Evolutionary conservation across 1,140 invertebrate species (phyloP).

Genomic region (Drosophila suzukii): DNA sequence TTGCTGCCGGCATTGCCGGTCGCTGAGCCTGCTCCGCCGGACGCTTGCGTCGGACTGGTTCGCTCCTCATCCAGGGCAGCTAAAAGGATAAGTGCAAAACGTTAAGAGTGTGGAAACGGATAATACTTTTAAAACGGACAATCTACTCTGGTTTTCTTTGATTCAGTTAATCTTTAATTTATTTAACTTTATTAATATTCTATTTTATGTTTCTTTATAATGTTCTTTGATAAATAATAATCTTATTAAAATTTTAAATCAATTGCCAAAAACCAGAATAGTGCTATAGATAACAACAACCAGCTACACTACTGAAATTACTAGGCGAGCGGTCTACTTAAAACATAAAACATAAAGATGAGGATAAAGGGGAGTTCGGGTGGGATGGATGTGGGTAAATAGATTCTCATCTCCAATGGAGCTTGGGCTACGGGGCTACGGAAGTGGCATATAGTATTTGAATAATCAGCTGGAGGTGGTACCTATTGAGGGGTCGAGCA

Average conservation of each 20-base stretch:
- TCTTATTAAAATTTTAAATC: neutral
- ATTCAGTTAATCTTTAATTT: neutral
- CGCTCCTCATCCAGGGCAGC: constrained; percentile 86
- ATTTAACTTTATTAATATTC: neutral
- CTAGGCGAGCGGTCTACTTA: neutral
- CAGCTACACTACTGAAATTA: constrained; percentile 4
- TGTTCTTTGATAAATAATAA: neutral
- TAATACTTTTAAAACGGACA: neutral
- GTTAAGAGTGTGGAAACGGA: neutral
- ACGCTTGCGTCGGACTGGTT: constrained; percentile 76
- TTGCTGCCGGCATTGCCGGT: constrained; percentile 53
- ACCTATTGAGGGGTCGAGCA: constrained; percentile 88
- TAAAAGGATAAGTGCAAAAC: constrained; percentile 31
- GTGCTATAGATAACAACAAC: neutral
- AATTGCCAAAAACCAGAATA: neutral
- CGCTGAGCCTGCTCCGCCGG: constrained; percentile 80
- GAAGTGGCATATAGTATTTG: constrained; percentile 11
- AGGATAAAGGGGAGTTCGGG: neutral
- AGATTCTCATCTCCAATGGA: constrained; percentile 5
- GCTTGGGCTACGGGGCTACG: constrained; percentile 8
- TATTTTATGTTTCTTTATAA: neutral
- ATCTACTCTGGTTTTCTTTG: neutral
- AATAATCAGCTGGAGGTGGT: constrained; percentile 43
- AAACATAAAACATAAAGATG: neutral
- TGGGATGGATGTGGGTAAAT: neutral